Base-by-base conservation (phyloP, 2,888 invertebrate genomes). In the Hypercompe scribonia region DNA sequence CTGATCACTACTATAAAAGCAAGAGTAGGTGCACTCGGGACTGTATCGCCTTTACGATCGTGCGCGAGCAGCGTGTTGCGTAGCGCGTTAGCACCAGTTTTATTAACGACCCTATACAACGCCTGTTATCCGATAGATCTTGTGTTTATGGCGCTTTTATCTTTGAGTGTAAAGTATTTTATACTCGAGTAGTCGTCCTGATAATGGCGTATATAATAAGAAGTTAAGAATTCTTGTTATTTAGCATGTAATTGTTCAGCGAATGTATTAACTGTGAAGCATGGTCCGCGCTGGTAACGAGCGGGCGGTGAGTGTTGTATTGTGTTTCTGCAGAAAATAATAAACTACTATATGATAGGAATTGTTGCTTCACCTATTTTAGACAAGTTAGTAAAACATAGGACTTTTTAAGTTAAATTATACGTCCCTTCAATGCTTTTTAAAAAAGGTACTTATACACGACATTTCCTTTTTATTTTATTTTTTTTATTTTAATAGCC, bases 61-160 rank as follows among this genome's bases (percentile, higher is more conserved):
- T 13, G 65, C 28, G 18, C 66, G 70, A 61, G 28, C 61, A 61
- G 28, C 31, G 39, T 58, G 71, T 28, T 31, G 71, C 71, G 71
- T 33, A 61, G 36, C 74, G n/a, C 68, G 68, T 66, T 63, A 72
- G 70, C 72, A 78, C 76, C 65, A 73, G 73, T 74, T 79, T 81
- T 84, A 84, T 78, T 75, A 80, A 79, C 75, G 76, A 70, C 68
- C 33, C 70, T 31, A 61, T n/a, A 66, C 70, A 65, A n/a, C 76
- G 74, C 71, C 75, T 76, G 71, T 71, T 84, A 81, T 83, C 83
- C 65, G 68, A 67, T 74, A 73, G 76, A 84, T 84, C 85, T 78
- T 68, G 68, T 82, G 78, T 84, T 84, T 85, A 84, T 78, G 66
- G 78, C 74, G n/a, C 39, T 73, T 84, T 84, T 84, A 84, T 85